Evolutionary conservation across 2,888 invertebrate genomes (phyloP).

Genomic region (Cerceris ruficornis): DNA sequence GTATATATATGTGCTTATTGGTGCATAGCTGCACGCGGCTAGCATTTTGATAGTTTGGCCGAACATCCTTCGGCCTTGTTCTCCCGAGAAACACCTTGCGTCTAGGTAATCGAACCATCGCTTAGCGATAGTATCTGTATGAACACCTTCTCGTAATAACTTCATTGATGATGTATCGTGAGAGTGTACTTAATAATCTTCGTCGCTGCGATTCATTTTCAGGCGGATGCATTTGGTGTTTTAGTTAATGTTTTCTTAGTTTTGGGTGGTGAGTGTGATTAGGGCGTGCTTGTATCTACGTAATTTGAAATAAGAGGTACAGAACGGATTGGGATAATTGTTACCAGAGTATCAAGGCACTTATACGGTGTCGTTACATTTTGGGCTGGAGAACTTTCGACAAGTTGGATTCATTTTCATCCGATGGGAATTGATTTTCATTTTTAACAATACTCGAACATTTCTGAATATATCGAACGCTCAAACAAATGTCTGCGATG

Average conservation of each 20-base stretch:
- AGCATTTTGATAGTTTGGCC: not conserved
- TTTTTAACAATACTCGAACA: no score
- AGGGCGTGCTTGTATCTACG: not conserved
- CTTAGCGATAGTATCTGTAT: not conserved
- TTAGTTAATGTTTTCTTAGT: not conserved
- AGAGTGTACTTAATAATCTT: not conserved
- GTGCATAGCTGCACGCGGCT: not conserved
- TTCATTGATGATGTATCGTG: not conserved
- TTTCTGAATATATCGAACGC: no score
- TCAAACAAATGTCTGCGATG: no score
- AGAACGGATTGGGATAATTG: no score
- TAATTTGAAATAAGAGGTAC: not conserved
- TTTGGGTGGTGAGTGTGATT: not conserved
- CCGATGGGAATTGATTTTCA: no score
- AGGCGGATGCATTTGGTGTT: not conserved
- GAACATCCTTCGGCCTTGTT: not conserved
- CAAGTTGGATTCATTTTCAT: no score
- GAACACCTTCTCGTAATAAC: conserved; percentile 6
- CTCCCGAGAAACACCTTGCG: conserved; percentile 1
- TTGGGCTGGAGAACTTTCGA: no score
- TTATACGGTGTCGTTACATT: no score
- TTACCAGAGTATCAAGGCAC: no score
- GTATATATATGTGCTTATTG: not conserved
- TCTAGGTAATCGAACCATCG: not conserved
- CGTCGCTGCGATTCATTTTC: not conserved